phyloP scores from a whole-genome alignment of 2,797 vertebrate genomes.

The Phoeniculus purpureus region DNA sequence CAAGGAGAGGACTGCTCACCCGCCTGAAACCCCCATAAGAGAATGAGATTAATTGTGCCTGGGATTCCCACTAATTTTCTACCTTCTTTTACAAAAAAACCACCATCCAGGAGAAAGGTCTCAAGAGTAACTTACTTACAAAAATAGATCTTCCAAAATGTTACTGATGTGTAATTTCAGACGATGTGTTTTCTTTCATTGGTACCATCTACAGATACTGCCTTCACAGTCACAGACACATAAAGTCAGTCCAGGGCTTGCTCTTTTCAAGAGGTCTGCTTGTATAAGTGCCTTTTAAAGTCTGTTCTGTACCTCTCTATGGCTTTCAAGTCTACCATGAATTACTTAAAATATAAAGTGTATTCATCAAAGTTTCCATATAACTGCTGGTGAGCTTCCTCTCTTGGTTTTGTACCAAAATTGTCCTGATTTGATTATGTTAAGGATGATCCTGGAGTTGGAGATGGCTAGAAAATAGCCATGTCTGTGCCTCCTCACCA shows the following conservation, averaged over 20 bases:
- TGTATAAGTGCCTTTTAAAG: background rate
- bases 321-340: background rate
- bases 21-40: background rate
- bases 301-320: background rate
- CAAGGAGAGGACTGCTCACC: background rate
- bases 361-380: background rate
- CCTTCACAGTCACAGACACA: background rate
- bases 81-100: background rate
- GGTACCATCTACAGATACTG: background rate
- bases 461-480: background rate
- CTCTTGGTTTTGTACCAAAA: background rate
- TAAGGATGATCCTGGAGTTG: background rate
- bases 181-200: background rate
- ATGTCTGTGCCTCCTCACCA: background rate
- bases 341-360: background rate
- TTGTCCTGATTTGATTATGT: background rate
- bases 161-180: background rate
- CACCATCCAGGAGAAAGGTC: background rate
- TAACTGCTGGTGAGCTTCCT: background rate
- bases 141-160: background rate
- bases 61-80: background rate
- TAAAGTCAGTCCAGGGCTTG: background rate
- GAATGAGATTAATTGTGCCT: background rate
- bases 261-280: background rate
- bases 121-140: background rate